These are phyloP conservation scores for Panthera tigris DNA, from an alignment of 2,113 vertebrate species.

Conservation along the genomic window DNA sequence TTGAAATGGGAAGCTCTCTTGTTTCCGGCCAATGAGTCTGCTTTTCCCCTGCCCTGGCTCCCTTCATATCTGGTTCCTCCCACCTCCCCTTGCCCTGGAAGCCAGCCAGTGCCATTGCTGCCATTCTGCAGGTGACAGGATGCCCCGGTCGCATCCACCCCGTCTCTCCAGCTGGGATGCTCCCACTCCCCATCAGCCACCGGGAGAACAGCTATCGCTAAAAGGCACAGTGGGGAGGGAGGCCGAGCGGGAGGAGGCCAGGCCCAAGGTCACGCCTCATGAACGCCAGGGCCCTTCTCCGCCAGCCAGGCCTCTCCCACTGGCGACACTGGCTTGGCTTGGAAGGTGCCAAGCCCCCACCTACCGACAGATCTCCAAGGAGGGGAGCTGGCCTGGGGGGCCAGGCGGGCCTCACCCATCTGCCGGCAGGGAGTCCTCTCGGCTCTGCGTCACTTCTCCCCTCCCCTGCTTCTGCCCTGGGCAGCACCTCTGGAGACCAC, in stretches of 20 bases:
- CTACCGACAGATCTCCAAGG: fast-evolving
- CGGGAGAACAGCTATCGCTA: fast-evolving
- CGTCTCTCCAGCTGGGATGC: background rate
- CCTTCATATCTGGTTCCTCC: background rate
- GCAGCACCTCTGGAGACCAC: background rate
- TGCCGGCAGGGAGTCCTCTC: background rate
- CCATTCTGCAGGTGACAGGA: background rate
- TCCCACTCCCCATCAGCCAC: background rate
- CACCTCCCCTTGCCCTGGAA: background rate
- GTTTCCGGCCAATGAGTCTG: fast-evolving
- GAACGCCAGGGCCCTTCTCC: background rate
- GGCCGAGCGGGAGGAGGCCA: background rate
- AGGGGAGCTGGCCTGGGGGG: background rate
- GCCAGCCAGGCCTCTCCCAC: background rate
- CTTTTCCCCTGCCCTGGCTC: background rate
- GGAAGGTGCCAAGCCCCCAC: background rate
- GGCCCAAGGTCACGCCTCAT: background rate
- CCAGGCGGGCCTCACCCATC: background rate
- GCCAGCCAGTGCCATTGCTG: background rate
- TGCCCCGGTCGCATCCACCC: no score
- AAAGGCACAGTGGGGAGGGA: background rate
- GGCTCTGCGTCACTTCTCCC: background rate
- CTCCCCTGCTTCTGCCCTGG: background rate
- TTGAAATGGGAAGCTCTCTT: background rate
- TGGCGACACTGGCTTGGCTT: background rate